phyloP scores from a whole-genome alignment of 2,888 invertebrate genomes.

The Stenodema calcarata region DNA sequence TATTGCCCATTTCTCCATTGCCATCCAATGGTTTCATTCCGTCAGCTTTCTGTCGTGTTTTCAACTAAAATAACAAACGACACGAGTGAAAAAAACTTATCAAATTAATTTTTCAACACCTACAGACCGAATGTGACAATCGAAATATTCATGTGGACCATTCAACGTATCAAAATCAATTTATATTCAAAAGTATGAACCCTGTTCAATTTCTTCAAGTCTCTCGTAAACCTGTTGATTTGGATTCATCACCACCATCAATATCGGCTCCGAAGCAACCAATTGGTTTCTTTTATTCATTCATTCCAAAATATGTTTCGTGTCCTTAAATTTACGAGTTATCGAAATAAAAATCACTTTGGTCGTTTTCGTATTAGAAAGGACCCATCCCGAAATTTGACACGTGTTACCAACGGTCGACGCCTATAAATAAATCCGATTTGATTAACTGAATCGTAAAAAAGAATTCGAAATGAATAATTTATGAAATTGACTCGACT shows the following conservation, averaged over 20 bases:
- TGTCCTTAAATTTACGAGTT: neutral
- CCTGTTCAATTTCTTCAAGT: neutral
- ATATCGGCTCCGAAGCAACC: neutral
- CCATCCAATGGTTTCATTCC: neutral
- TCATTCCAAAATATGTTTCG: neutral
- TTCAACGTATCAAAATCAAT: neutral
- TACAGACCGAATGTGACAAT: neutral
- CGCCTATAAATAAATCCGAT: constrained; percentile 19
- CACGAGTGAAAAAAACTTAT: neutral
- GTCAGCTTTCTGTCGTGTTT: neutral
- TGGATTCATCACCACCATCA: neutral
- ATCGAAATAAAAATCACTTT: neutral
- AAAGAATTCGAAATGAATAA: constrained; percentile 1
- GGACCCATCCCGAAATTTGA: neutral
- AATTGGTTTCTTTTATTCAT: neutral
- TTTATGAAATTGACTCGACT: constrained; percentile 14
- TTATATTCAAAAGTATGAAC: neutral
- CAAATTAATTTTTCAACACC: neutral
- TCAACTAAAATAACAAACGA: neutral
- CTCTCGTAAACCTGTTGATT: neutral
- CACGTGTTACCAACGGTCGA: neutral
- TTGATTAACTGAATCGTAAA: constrained; percentile 25
- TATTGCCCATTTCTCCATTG: neutral
- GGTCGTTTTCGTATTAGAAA: neutral
- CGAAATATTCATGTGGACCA: neutral